These are phyloP conservation scores for Eclectus roratus DNA, from an alignment of 2,113 vertebrate genomes.

Conservation along the genomic window DNA sequence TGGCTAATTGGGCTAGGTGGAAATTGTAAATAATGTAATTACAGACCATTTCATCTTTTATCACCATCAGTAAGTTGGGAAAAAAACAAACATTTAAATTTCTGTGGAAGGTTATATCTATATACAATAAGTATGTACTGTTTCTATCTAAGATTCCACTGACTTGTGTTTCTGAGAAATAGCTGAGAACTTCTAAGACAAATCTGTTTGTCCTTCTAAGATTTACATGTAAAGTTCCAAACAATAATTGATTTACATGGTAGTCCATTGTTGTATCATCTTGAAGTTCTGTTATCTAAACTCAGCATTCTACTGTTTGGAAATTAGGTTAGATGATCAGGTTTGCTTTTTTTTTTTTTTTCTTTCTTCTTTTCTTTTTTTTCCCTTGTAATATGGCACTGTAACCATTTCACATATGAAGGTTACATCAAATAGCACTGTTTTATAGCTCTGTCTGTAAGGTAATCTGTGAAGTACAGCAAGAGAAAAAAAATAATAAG, in stretches of 20 bases:
- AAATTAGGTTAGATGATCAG: background rate
- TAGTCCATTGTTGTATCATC: background rate
- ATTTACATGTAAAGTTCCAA: background rate
- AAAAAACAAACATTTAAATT: background rate
- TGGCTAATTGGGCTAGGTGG: background rate
- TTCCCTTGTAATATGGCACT: background rate
- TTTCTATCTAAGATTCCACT: background rate
- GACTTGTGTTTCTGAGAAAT: background rate
- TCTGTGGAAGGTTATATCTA: background rate
- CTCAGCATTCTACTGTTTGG: background rate
- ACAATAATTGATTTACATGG: background rate
- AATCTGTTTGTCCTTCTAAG: background rate
- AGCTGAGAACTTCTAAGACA: background rate
- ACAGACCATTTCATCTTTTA: background rate
- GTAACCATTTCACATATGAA: background rate
- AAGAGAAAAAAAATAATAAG: background rate
- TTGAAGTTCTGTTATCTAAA: background rate
- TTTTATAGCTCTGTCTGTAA: background rate
- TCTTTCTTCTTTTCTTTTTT: fast-evolving
- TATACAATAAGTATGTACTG: background rate
- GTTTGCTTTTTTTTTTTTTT: background rate
- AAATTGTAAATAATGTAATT: background rate
- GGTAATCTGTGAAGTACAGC: background rate
- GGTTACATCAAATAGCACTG: background rate
- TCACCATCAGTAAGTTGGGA: background rate